Base-by-base conservation (phyloP, 2,797 vertebrate species). In the Lindbergichthys nudifrons region DNA sequence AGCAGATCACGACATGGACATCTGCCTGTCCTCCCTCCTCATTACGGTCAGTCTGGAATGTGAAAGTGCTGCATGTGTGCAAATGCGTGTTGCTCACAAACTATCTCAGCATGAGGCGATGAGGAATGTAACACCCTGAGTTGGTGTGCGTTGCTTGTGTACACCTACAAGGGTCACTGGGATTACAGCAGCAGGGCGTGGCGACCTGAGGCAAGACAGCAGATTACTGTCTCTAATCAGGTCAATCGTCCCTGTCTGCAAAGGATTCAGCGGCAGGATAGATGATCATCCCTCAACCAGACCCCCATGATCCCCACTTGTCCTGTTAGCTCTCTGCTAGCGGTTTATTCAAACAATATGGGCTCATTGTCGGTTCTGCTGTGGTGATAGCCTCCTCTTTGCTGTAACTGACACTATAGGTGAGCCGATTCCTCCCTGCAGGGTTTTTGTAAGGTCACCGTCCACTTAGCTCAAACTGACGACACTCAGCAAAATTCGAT, bases 191-290 rank as follows among this genome's bases (percentile, higher is more conserved):
- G 36, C 68, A 62, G 70, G 88, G 84, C 85, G 63, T 82, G 88
- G 80, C 57, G 43, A 92, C 84, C 92, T 86, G 80, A 83, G 71
- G 69, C 75, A 73, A 86, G 56, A 65, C 72, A 65, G 51, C 0
- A 88, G 95, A 95, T 95, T 95, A 95, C 71, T 75, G 66, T 69
- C 70, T 70, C 76, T 93, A 94, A 94, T 89, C 92, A 80, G 94
- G 92, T 95, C 92, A 92, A 83, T 88, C 63, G n/a, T 61, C 39
- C 82, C 66, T 12, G 75, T 85, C 85, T 88, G 82, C 82, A 77
- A 23, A 68, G 53, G 71, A 60, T 88, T 81, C 84, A 81, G 66
- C 47, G n/a, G 69, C 41, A 73, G 61, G 61, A 83, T 63, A 81
- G 61, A 83, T 61, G 82, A 79, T 74, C 76, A 81, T 86, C 71